Evolutionary conservation across 1,140 invertebrate genomes (phyloP), one percentile per base, ranked within the genome.

Genomic region (Solenopsis fugax): DNA sequence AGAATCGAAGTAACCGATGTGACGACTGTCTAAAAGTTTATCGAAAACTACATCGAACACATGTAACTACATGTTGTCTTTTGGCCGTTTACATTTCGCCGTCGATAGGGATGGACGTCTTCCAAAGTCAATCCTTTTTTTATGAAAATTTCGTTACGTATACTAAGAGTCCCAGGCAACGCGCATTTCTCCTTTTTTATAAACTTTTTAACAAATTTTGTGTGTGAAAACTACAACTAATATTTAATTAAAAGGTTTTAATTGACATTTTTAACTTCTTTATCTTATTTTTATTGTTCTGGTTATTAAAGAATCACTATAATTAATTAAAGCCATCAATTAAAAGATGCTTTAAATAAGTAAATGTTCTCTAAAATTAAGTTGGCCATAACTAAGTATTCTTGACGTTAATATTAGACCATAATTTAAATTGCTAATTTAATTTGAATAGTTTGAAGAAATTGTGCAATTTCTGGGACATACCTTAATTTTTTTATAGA

Each of bases 1-100:
- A 92, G 95, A 92, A 96, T 96, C 82, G 95, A 96, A 88, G 94
- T 95, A n/a, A 95, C 95, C 1, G 94, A 96, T 69, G 93, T 96
- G 71, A 94, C 94, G 69, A 90, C 95, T 6, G 95, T 96, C 92
- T 96, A 93, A 94, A 75, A 41, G 9, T 29, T 41, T 64, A 45
- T 16, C 56, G 2, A 2, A 45, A 84, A 29, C 13, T 60, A 84
- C 52, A 56, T 69, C 21, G 45, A 48, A 48, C 45, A 48, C 29
- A 10, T 41, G 4, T 56, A 34, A n/a, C 52, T 56, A 45, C 12
- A 18, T 45, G 24, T 82, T 48, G 34, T 78, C 45, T 85, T 12
- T 50, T 24, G 18, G 13, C 45, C 16, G 24, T 73, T 84, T 84
- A 48, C 2, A 60, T 60, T 48, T 58, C 13, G 18, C 34, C 54